Evolutionary conservation across 1,140 invertebrate genomes (phyloP).

Genomic region (Whitmania pigra): DNA sequence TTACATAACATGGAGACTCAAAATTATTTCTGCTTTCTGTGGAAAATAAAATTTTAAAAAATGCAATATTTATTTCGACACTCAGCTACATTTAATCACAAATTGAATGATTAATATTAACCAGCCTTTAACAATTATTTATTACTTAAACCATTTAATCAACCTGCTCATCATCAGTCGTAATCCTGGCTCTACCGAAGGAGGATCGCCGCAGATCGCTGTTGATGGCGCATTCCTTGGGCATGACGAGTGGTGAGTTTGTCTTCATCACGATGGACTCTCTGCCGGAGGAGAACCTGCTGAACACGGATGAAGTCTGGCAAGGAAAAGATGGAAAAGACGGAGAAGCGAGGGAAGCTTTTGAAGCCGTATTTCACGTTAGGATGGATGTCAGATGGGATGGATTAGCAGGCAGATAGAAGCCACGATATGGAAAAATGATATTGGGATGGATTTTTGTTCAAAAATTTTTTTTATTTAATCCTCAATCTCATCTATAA

Average conservation of each 20-base stretch:
- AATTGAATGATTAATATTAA: background rate
- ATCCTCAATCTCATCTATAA: too few relatives aligned
- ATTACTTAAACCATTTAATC: background rate
- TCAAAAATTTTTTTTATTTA: too few relatives aligned
- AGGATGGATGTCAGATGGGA: background rate
- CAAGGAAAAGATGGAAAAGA: slow-evolving; percentile 17
- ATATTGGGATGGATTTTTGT: background rate
- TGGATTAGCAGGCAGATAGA: background rate
- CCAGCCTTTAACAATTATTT: background rate
- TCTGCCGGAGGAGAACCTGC: slow-evolving; percentile 20
- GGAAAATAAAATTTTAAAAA: too few relatives aligned
- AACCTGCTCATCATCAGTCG: slow-evolving; percentile 6
- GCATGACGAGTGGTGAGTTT: slow-evolving; percentile 21
- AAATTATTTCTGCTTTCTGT: too few relatives aligned
- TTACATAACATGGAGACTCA: too few relatives aligned
- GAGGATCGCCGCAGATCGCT: slow-evolving; percentile 15
- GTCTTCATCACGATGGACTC: slow-evolving; percentile 22
- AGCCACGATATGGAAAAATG: background rate
- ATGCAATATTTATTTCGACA: background rate
- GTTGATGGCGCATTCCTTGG: slow-evolving; percentile 9
- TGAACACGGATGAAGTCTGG: slow-evolving; percentile 18
- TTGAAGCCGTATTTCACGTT: slow-evolving; percentile 25
- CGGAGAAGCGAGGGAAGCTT: slow-evolving; percentile 21
- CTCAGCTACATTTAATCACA: background rate
- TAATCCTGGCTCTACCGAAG: slow-evolving; percentile 18